phyloP scores from a whole-genome alignment of 1,140 invertebrate species.

The Melitaea cinxia region DNA sequence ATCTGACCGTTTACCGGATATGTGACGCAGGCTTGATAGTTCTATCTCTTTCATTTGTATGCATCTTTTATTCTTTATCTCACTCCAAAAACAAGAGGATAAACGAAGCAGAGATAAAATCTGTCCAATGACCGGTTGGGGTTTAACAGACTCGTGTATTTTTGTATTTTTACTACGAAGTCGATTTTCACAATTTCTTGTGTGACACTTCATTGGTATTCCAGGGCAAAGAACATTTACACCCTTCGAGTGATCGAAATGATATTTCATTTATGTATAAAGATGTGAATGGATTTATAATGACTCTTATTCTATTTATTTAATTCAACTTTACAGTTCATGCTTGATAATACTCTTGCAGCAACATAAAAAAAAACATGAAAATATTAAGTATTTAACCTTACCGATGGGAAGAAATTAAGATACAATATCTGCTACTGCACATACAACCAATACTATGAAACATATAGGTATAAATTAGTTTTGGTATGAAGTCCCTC shows the following conservation, averaged over 20 bases:
- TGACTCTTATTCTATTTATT: background rate
- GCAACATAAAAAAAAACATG: background rate
- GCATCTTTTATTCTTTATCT: background rate
- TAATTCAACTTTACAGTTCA: background rate
- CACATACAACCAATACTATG: background rate
- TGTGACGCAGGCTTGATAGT: background rate
- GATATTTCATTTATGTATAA: conserved; percentile 6
- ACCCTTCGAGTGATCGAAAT: background rate
- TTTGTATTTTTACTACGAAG: conserved; percentile 3
- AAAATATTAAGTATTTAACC: background rate
- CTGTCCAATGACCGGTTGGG: background rate
- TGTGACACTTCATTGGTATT: background rate
- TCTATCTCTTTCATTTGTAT: background rate
- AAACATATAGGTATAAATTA: conserved; percentile 3
- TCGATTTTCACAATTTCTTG: background rate
- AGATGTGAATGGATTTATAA: background rate
- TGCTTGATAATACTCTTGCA: no score
- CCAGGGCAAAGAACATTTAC: background rate
- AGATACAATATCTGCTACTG: background rate
- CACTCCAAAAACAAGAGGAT: background rate
- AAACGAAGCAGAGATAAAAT: background rate
- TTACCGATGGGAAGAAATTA: background rate
- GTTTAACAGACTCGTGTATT: background rate
- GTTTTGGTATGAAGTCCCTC: conserved; percentile 12
- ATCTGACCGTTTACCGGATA: conserved; percentile 13